A percentile compares a stretch with the other conserved stretches of the same genome.
These are phyloP conservation scores for Hydrotaea diabolus DNA, from an alignment of 2,888 invertebrate species.

Conservation along the genomic window DNA sequence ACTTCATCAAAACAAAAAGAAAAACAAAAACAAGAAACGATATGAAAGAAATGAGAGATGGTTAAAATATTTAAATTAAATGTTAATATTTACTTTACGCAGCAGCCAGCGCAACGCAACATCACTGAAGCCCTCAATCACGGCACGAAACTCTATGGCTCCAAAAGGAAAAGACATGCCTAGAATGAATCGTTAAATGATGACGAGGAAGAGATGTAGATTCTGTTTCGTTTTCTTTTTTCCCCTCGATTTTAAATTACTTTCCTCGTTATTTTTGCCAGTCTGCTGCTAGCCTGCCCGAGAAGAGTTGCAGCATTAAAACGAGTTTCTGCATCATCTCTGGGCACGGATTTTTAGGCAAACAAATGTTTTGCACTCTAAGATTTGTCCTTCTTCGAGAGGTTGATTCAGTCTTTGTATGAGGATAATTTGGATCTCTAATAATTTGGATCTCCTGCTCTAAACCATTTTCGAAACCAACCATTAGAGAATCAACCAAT, in stretches of 20 bases:
- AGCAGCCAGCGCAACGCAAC: neutral
- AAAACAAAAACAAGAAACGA: too few species aligned
- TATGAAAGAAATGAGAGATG: neutral
- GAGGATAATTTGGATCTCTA: too few species aligned
- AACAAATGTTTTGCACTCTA: too few species aligned
- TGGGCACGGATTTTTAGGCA: too few species aligned
- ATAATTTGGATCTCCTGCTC: too few species aligned
- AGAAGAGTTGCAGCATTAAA: neutral
- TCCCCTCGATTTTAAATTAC: neutral
- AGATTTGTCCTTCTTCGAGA: too few species aligned
- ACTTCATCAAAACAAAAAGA: neutral
- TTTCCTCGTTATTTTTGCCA: neutral
- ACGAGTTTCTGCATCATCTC: neutral
- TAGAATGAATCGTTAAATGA: neutral
- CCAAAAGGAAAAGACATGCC: neutral
- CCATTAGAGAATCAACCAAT: too few species aligned
- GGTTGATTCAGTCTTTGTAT: too few species aligned
- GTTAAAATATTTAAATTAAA: constrained; percentile 30
- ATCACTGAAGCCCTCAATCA: neutral
- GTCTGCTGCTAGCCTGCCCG: neutral
- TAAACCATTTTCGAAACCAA: too few species aligned
- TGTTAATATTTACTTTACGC: constrained; percentile 7
- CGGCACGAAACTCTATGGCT: neutral
- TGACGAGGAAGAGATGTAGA: neutral
- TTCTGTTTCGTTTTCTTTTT: neutral